A percentile compares a stretch with the other conserved stretches of the same genome.
Evolutionary conservation across 2,888 invertebrate genomes (phyloP).

Genomic region (Phalangium opilio): DNA sequence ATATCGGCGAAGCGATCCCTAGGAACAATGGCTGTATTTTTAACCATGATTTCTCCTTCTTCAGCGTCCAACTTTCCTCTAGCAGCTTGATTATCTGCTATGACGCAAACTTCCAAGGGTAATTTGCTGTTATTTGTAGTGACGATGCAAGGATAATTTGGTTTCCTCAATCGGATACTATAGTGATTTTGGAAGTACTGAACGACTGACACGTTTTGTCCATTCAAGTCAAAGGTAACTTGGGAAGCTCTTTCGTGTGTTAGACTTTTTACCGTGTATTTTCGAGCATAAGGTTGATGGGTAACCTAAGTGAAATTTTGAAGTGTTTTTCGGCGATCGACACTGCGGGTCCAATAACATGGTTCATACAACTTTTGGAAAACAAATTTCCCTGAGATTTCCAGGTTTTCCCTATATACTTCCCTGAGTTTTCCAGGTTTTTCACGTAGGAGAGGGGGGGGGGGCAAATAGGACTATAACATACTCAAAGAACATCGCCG

Average conservation of each 20-base stretch:
- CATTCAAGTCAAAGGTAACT: constrained; percentile 8
- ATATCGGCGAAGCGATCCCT: constrained; percentile 12
- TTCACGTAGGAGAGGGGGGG: too few relatives aligned
- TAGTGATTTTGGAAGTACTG: constrained; percentile 12
- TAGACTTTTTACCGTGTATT: constrained; percentile 10
- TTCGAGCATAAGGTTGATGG: constrained; percentile 11
- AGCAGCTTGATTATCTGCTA: constrained; percentile 15
- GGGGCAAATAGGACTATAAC: too few relatives aligned
- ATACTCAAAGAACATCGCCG: too few relatives aligned
- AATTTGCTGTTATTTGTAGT: constrained; percentile 9
- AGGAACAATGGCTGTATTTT: constrained; percentile 12
- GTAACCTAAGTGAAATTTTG: constrained; percentile 2
- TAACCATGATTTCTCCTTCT: constrained; percentile 16
- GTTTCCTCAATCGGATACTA: constrained; percentile 5
- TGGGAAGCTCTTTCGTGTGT: constrained; percentile 6
- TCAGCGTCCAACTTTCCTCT: constrained; percentile 13
- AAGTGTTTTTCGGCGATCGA: too few relatives aligned
- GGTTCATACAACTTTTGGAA: too few relatives aligned
- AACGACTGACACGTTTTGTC: constrained; percentile 3
- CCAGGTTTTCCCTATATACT: too few relatives aligned
- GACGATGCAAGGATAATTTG: constrained; percentile 16
- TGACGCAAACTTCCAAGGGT: constrained; percentile 17
- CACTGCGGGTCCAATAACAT: too few relatives aligned
- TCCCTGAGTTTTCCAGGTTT: too few relatives aligned
- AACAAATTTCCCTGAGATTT: too few relatives aligned